These are phyloP conservation scores for Diachrysia chrysitis DNA, from an alignment of 2,888 invertebrate species.

Conservation along the genomic window DNA sequence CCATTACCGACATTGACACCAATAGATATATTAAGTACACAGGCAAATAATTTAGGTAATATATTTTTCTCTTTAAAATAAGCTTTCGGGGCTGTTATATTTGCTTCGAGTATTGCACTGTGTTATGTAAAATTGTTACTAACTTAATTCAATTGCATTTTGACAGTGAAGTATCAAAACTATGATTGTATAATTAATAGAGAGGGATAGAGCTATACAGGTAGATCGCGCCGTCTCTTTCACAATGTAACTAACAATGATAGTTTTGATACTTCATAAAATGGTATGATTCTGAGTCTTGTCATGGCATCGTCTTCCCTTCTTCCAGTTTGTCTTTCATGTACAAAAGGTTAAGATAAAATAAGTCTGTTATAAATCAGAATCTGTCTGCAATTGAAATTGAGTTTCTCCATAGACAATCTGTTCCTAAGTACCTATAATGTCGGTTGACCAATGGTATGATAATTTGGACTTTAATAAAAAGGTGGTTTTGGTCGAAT, in stretches of 20 bases:
- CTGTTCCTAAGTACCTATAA: slow-evolving; percentile 32
- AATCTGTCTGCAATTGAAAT: slow-evolving; percentile 26
- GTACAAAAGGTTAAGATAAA: slow-evolving; percentile 46
- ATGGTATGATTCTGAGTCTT: slow-evolving; percentile 32
- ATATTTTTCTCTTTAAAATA: slow-evolving; percentile 72
- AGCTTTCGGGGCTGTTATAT: slow-evolving; percentile 73
- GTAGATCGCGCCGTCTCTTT: not conserved
- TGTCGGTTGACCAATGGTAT: slow-evolving; percentile 23
- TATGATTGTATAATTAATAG: not conserved
- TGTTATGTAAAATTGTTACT: slow-evolving; percentile 55
- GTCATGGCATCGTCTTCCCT: slow-evolving; percentile 26
- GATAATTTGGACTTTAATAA: slow-evolving; percentile 11
- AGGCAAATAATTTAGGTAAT: slow-evolving; percentile 73
- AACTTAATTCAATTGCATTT: not conserved
- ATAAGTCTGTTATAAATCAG: slow-evolving; percentile 35
- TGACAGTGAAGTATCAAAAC: not conserved
- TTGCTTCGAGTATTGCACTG: slow-evolving; percentile 66
- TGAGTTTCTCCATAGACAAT: slow-evolving; percentile 16
- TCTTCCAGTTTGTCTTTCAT: slow-evolving; percentile 41
- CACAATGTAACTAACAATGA: not conserved
- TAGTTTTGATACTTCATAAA: slow-evolving; percentile 4
- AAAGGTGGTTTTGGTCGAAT: slow-evolving; percentile 14
- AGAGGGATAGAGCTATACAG: not conserved
- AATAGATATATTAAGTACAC: slow-evolving; percentile 73
- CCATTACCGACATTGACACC: slow-evolving; percentile 69